Evolutionary conservation across 2,888 invertebrate species (phyloP).

Genomic region (Diplolepis rosae): DNA sequence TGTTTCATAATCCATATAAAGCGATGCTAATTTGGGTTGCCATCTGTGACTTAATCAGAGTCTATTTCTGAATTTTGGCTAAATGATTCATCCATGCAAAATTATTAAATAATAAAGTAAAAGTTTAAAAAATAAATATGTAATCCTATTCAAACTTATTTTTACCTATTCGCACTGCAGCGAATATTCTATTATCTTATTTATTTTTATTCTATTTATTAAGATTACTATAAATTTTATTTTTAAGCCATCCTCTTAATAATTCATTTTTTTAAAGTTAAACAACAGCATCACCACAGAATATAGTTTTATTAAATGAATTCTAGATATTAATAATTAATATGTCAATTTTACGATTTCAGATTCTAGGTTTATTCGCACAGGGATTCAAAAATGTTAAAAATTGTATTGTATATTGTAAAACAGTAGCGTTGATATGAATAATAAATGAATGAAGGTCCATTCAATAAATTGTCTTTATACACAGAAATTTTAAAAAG

Average conservation of each 20-base stretch:
- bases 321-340: background rate
- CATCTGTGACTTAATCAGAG: conserved; percentile 1
- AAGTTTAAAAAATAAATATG: background rate
- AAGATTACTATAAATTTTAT: too few relatives aligned
- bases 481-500: too few relatives aligned
- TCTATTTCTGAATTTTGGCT: conserved; percentile 2
- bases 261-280: background rate
- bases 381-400: background rate
- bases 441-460: background rate
- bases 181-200: too few relatives aligned
- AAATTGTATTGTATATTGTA: background rate
- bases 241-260: too few relatives aligned
- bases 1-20: conserved; percentile 19
- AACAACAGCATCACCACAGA: background rate
- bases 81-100: background rate
- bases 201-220: too few relatives aligned
- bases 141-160: too few relatives aligned
- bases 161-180: too few relatives aligned
- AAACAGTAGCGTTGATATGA: background rate
- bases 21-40: background rate
- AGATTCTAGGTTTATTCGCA: background rate
- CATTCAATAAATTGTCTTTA: background rate
- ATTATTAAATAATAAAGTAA: background rate
- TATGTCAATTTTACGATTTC: background rate
- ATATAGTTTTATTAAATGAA: background rate